These are phyloP conservation scores for Exocentrus adspersus DNA, from an alignment of 2,888 invertebrate genomes.

Conservation along the genomic window DNA sequence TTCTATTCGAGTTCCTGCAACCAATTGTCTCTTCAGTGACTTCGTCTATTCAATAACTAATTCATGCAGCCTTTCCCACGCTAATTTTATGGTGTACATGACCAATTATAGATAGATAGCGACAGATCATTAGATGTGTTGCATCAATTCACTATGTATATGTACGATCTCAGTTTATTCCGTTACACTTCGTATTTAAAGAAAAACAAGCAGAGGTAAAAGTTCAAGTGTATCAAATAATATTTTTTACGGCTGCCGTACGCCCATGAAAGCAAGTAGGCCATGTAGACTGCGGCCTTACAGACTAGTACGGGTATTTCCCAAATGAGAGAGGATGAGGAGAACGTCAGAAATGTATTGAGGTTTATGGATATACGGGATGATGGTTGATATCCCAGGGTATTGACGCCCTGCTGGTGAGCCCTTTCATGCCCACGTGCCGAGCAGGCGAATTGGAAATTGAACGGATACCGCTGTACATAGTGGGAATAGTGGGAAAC, in stretches of 20 bases:
- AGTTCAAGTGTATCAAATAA: no score
- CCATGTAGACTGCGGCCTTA: slow-evolving; percentile 41
- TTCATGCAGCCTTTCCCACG: no score
- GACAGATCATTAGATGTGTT: no score
- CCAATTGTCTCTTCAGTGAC: no score
- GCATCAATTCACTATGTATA: no score
- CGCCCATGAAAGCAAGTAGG: slow-evolving; percentile 9
- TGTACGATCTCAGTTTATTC: no score
- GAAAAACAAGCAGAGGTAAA: no score
- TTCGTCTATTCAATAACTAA: no score
- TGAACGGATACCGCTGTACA: slow-evolving; percentile 25
- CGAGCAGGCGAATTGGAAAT: slow-evolving; percentile 27
- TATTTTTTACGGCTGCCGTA: neutral
- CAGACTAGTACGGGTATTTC: slow-evolving; percentile 50
- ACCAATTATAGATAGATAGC: no score
- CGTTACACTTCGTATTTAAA: no score
- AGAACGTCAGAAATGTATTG: slow-evolving; percentile 54
- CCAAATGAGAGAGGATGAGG: slow-evolving; percentile 53
- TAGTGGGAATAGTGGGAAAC: slow-evolving; percentile 22
- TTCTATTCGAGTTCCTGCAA: no score
- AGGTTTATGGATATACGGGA: slow-evolving; percentile 53
- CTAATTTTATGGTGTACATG: no score
- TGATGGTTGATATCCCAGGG: slow-evolving; percentile 48
- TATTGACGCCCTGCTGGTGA: slow-evolving; percentile 34
- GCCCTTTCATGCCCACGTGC: slow-evolving; percentile 23